These are phyloP conservation scores for Schizaphis graminum DNA, from an alignment of 2,888 invertebrate genomes.

Conservation along the genomic window DNA sequence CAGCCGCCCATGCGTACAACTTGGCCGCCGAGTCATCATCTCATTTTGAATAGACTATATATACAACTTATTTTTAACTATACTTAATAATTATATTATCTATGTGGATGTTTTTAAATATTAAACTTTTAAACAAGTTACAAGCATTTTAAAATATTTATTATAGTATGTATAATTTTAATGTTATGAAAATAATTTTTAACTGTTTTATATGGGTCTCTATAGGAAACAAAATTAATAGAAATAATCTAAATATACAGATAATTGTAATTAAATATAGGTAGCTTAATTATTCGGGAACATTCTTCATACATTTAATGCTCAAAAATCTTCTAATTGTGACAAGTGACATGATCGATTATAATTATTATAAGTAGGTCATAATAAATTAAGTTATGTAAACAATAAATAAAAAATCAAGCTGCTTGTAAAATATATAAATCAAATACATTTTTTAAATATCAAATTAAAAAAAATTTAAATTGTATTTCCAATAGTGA, in stretches of 20 bases:
- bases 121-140: background rate
- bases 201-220: background rate
- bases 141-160: background rate
- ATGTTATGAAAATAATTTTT: background rate
- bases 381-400: background rate
- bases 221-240: background rate
- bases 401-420: background rate
- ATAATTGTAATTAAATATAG: background rate
- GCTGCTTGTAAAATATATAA: background rate
- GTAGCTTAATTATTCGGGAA: background rate
- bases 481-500: background rate
- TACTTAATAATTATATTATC: no score
- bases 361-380: background rate
- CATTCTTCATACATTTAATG: background rate
- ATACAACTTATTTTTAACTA: no score
- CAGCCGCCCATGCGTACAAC: no score
- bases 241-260: background rate
- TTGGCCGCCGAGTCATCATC: no score
- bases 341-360: background rate
- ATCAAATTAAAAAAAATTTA: background rate
- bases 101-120: background rate
- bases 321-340: background rate
- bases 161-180: background rate
- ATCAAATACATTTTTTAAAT: background rate
- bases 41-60: no score